Conservation (phyloP, 2,113 vertebrate genomes). For the Megalops atlanticus region DNA sequence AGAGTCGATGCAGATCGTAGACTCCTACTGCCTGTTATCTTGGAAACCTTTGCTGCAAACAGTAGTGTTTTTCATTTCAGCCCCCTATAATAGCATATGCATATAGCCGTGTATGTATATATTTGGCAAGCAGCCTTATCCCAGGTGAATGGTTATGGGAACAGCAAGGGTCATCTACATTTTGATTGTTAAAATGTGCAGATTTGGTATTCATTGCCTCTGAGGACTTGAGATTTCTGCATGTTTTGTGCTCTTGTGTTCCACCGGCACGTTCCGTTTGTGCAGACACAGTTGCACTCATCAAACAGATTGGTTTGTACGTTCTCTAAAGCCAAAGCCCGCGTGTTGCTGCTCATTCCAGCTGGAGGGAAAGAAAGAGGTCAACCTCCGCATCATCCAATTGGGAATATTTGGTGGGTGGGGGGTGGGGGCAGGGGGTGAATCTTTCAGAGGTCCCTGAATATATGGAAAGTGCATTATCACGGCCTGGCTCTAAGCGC, state of each 20-base stretch:
- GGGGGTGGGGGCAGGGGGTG: background rate
- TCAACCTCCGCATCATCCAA: slow-evolving; percentile 56
- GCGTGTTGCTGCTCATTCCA: background rate
- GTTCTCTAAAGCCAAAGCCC: background rate
- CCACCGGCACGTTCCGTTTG: background rate
- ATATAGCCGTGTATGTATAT: no score
- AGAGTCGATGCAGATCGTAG: no score
- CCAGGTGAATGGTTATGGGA: no score
- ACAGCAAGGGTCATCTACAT: no score
- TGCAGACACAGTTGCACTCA: background rate
- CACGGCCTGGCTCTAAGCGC: slow-evolving; percentile 50
- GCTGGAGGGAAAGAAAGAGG: slow-evolving; percentile 37
- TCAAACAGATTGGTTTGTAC: background rate
- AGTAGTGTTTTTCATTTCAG: no score
- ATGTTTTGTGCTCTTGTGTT: background rate
- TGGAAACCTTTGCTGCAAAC: no score
- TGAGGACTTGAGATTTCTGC: no score
- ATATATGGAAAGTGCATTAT: slow-evolving; percentile 68
- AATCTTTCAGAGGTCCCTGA: slow-evolving; percentile 52
- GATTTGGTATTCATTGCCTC: no score
- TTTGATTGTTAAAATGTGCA: no score
- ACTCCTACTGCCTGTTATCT: no score
- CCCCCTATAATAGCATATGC: no score
- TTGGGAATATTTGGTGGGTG: slow-evolving; percentile 50
- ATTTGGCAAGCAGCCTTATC: no score